Base-by-base conservation (phyloP, 2,888 invertebrate species). In the Notodonta ziczac region DNA sequence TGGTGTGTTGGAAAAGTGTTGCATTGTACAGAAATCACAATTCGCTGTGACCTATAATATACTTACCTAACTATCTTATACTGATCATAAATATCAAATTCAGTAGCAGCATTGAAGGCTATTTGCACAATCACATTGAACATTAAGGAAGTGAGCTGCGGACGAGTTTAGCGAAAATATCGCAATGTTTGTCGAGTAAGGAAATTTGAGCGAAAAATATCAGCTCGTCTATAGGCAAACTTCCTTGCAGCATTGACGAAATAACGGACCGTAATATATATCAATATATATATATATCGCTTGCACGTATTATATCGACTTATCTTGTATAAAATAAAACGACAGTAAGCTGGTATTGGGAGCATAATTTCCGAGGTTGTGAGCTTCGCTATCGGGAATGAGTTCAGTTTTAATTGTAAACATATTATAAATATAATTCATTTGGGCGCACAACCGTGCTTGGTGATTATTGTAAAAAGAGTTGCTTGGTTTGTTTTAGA, bases 311-410 rank as follows among this genome's bases (percentile, higher is more conserved):
- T 73, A 60, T 84, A 78, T 86, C 74, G 76, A 82, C 70, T 77
- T 85, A 78, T 83, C 76, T 85, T 86, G 86, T 89, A 87, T 83
- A 81, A 81, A 78, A 79, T 84, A 84, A 82, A 80, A 86, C 83
- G 84, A 86, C 87, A 83, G 83, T 80, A 90, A 91, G 93, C 93
- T 93, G 93, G 93, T 93, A 91, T 90, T 92, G 93, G 93, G 93
- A 93, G 93, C 93, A 93, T 93, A 77, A 90, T 92, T 93, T 93
- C 93, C 93, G 92, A 87, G 91, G 93, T 93, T 93, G 93, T 93
- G 93, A 93, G 85, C 85, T 88, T 87, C 86, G 83, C 91, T 90
- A 85, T 91, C 93, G 93, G 93, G 85, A 93, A 93, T 93, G 88
- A 89, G 86, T 92, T 91, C 90, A 87, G 84, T 75, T 84, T 85